A percentile compares a stretch with the other conserved stretches of the same genome.
Evolutionary conservation across 2,888 invertebrate species (phyloP).

Genomic region (Diarsia mendica): DNA sequence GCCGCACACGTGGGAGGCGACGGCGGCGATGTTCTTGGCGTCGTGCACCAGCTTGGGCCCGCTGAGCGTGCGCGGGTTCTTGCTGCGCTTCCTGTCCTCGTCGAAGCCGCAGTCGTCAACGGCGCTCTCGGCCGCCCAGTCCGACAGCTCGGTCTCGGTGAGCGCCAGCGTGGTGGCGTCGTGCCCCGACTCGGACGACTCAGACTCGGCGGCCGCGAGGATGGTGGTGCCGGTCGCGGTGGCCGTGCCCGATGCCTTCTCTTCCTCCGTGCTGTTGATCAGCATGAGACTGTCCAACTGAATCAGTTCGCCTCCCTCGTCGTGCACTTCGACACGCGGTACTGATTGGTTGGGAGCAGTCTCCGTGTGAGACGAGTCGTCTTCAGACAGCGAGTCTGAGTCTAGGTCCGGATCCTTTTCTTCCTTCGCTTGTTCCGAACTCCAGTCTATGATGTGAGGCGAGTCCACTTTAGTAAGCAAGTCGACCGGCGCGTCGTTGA

Average conservation of each 20-base stretch:
- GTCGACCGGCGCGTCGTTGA: slow-evolving; percentile 82
- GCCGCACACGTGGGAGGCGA: slow-evolving; percentile 86
- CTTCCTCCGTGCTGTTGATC: slow-evolving; percentile 79
- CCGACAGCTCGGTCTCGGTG: slow-evolving; percentile 96
- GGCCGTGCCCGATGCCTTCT: slow-evolving; percentile 77
- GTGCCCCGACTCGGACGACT: slow-evolving; percentile 92
- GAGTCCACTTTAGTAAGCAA: slow-evolving; percentile 81
- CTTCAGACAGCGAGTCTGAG: slow-evolving; percentile 90
- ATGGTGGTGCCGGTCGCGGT: slow-evolving; percentile 85
- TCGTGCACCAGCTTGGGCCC: slow-evolving; percentile 83
- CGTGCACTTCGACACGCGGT: slow-evolving; percentile 93
- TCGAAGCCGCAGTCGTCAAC: slow-evolving; percentile 93
- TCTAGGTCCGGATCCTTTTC: slow-evolving; percentile 88
- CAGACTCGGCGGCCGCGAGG: slow-evolving; percentile 82
- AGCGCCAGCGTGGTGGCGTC: slow-evolving; percentile 93
- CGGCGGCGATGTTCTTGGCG: slow-evolving; percentile 82
- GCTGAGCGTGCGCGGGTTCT: slow-evolving; percentile 81
- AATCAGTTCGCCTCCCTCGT: slow-evolving; percentile 92
- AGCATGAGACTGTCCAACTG: slow-evolving; percentile 91
- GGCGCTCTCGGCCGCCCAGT: slow-evolving; percentile 96
- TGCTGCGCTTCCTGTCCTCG: slow-evolving; percentile 78
- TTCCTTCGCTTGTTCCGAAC: slow-evolving; percentile 87
- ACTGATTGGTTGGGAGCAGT: slow-evolving; percentile 87
- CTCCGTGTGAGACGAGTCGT: slow-evolving; percentile 83
- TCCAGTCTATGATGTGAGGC: slow-evolving; percentile 80